Evolutionary conservation across 2,113 vertebrate genomes (phyloP), one percentile per base, ranked within the genome.

Genomic region (Phalacrocorax pelagicus): DNA sequence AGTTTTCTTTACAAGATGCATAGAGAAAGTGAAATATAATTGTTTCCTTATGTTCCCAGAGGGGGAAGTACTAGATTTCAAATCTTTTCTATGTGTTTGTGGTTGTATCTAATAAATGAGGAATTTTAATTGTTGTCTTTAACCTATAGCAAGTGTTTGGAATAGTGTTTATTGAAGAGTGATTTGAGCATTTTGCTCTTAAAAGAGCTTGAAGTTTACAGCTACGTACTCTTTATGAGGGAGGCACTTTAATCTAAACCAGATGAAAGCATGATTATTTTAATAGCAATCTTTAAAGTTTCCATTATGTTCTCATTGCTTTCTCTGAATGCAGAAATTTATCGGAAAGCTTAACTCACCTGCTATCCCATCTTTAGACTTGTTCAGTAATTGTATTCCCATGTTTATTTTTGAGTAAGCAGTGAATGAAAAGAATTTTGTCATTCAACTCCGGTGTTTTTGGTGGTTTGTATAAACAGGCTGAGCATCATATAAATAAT

Each of bases 101-200:
- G 92, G 94, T 94, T 95, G 16, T 81, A 80, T 62, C 81, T 93
- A 90, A 85, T 96, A 97, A 97, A 97, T 79, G 17, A 91, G 94
- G 94, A 82, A 97, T 95, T 95, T 85, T 96, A 96, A 96, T 96
- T 93, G 81, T 95, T 95, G 71, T 95, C 89, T 96, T 96, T 97
- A 89, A 97, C 92, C 73, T 92, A 32, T 81, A 73, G 30, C 85
- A 94, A 95, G 81, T 91, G 84, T 78, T 96, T 81, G 84, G 59
- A 87, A 44, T 85, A 91, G 96, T 94, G 94, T 96, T 97, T 97
- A 95, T 95, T 95, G 93, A 96, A 88, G 74, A 97, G 51, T 51
- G 73, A 95, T 95, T 96, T 90, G 71, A 89, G 71, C 92, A 42
- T 95, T 96, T 95, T 95, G 71, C 91, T 94, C 46, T 89, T 96